Conservation (phyloP, 1,140 invertebrate species). For the Capitella teleta region DNA sequence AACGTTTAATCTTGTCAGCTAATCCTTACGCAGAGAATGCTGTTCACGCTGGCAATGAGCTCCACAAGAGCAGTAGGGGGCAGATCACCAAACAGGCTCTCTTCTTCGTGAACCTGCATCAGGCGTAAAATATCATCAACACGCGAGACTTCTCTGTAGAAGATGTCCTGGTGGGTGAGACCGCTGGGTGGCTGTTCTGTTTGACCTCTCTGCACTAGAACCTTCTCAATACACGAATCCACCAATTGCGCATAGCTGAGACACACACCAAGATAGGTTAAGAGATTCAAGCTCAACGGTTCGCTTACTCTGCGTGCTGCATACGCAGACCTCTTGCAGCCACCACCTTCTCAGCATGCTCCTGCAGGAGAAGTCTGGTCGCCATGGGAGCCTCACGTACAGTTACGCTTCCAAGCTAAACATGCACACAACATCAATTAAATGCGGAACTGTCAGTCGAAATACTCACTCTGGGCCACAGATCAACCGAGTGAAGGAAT, state of each 20-base stretch:
- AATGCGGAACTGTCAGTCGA: neutral
- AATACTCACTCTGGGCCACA: slow-evolving; percentile 56
- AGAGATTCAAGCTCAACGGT: neutral
- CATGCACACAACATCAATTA: neutral
- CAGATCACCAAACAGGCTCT: slow-evolving; percentile 22
- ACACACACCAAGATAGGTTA: neutral
- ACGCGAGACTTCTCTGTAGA: slow-evolving; percentile 63
- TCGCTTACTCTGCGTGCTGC: slow-evolving; percentile 50
- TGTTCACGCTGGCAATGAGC: slow-evolving; percentile 27
- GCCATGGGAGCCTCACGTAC: slow-evolving; percentile 49
- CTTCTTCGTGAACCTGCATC: too few relatives aligned
- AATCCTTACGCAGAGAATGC: slow-evolving; percentile 28
- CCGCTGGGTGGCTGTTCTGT: slow-evolving; percentile 27
- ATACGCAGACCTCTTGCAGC: slow-evolving; percentile 59
- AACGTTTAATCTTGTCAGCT: too few relatives aligned
- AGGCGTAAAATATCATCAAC: too few relatives aligned
- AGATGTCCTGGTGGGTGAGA: slow-evolving; percentile 55
- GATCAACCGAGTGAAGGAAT: slow-evolving; percentile 62
- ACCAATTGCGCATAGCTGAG: neutral
- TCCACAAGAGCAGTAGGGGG: slow-evolving; percentile 20
- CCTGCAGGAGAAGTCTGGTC: slow-evolving; percentile 56
- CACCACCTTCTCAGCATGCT: slow-evolving; percentile 63
- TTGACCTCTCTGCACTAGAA: neutral
- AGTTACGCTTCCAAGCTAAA: slow-evolving; percentile 49
- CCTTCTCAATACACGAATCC: slow-evolving; percentile 13